These are phyloP conservation scores for Triplophysa rosa DNA, from an alignment of 2,113 vertebrate species.

Conservation along the genomic window DNA sequence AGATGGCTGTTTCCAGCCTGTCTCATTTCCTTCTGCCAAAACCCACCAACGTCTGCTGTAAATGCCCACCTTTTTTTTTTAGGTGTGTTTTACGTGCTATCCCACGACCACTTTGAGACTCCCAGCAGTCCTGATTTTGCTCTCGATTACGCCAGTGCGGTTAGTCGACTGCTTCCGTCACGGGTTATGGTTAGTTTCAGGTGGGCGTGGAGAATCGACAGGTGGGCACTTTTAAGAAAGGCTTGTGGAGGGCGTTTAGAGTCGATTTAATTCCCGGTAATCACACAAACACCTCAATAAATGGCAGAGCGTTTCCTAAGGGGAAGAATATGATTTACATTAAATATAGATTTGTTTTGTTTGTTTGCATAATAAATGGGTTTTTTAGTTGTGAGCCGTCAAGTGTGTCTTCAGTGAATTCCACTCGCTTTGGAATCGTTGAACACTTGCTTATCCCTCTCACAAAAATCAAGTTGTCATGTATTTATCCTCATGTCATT, in stretches of 20 bases:
- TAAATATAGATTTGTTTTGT: background rate
- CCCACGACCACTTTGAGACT: slow-evolving; percentile 25
- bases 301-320: background rate
- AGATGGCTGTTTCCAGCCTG: slow-evolving; percentile 49
- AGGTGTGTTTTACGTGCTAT: background rate
- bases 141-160: slow-evolving; percentile 8
- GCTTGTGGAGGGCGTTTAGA: background rate
- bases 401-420: background rate
- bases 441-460: too few species aligned
- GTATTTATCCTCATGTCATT: too few species aligned
- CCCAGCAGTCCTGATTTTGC: slow-evolving; percentile 12
- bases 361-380: background rate
- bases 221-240: slow-evolving; percentile 15
- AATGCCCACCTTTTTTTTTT: background rate
- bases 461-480: too few species aligned
- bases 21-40: slow-evolving; percentile 34
- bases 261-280: slow-evolving; percentile 11
- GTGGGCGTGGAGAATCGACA: slow-evolving; percentile 22
- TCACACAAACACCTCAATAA: background rate
- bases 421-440: background rate
- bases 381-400: background rate
- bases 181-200: slow-evolving; percentile 10
- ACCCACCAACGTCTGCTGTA: slow-evolving; percentile 17
- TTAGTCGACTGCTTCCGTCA: slow-evolving; percentile 18
- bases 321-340: background rate